These are phyloP conservation scores for Eleginops maclovinus DNA, from an alignment of 2,113 vertebrate species.

Conservation along the genomic window DNA sequence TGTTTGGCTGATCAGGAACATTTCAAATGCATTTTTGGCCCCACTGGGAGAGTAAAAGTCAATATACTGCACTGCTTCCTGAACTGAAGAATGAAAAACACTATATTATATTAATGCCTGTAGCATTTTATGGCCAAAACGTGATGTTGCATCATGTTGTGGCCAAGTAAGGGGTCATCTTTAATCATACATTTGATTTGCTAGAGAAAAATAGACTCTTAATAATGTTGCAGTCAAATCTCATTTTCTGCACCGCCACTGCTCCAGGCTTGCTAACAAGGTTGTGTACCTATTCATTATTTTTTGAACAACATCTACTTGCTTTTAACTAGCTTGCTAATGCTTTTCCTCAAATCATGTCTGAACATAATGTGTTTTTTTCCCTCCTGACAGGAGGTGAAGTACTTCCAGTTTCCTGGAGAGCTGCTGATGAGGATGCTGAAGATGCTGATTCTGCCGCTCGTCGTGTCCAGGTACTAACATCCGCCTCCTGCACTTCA, in stretches of 20 bases:
- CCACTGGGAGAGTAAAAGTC: neutral
- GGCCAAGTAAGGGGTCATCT: neutral
- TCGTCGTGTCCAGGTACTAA: slow-evolving; percentile 94
- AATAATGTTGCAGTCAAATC: neutral
- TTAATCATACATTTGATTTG: neutral
- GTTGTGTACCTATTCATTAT: neutral
- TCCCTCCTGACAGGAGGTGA: slow-evolving; percentile 89
- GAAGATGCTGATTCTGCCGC: slow-evolving; percentile 97
- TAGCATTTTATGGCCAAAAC: neutral
- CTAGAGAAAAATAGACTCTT: neutral
- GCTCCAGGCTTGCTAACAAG: neutral
- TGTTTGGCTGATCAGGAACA: neutral
- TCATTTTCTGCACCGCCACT: neutral
- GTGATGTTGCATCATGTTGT: neutral
- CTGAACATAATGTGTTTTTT: neutral
- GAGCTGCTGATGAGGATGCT: slow-evolving; percentile 97
- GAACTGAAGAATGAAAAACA: neutral
- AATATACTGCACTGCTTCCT: neutral
- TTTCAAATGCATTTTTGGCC: neutral
- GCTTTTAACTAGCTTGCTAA: neutral
- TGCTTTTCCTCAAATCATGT: neutral
- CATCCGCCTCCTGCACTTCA: neutral
- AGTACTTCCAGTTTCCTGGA: slow-evolving; percentile 96
- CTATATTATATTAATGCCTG: no score
- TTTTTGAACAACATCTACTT: neutral